These are phyloP conservation scores for Patella vulgata DNA, from an alignment of 1,140 invertebrate genomes.

Conservation along the genomic window DNA sequence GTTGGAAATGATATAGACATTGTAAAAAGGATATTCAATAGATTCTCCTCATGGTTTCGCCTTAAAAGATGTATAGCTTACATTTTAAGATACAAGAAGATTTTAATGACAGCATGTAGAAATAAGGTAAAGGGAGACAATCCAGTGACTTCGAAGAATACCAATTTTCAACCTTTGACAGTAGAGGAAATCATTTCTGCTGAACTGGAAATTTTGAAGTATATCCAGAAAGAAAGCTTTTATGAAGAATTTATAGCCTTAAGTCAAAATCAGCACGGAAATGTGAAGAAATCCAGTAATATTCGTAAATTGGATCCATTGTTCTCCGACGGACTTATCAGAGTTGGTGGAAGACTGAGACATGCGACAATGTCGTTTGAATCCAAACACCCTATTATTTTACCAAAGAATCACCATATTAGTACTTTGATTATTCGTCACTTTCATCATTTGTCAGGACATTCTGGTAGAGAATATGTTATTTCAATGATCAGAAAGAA, in stretches of 20 bases:
- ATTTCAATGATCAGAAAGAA: neutral
- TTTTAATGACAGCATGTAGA: neutral
- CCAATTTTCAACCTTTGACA: neutral
- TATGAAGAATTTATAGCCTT: slow-evolving; percentile 9
- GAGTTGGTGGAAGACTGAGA: slow-evolving; percentile 31
- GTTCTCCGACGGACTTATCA: slow-evolving; percentile 12
- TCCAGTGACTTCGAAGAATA: too few species aligned
- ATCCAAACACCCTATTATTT: slow-evolving; percentile 26
- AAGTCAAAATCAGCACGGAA: slow-evolving; percentile 1
- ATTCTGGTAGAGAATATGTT: slow-evolving; percentile 18
- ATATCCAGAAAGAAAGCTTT: slow-evolving; percentile 13
- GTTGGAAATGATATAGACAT: neutral
- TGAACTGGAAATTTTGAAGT: slow-evolving; percentile 9
- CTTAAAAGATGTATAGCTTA: slow-evolving; percentile 15
- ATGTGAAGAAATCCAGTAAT: slow-evolving; percentile 2
- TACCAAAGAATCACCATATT: slow-evolving; percentile 14
- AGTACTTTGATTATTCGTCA: slow-evolving; percentile 13
- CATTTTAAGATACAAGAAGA: slow-evolving; percentile 5
- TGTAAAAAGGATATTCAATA: slow-evolving; percentile 8
- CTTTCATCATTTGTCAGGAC: neutral
- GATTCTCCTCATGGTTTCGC: slow-evolving; percentile 14
- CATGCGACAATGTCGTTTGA: slow-evolving; percentile 11
- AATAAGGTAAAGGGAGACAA: neutral
- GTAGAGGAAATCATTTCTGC: neutral
- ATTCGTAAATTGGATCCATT: slow-evolving; percentile 26